Conservation (phyloP, 2,113 vertebrate genomes). For the Zingel zingel region DNA sequence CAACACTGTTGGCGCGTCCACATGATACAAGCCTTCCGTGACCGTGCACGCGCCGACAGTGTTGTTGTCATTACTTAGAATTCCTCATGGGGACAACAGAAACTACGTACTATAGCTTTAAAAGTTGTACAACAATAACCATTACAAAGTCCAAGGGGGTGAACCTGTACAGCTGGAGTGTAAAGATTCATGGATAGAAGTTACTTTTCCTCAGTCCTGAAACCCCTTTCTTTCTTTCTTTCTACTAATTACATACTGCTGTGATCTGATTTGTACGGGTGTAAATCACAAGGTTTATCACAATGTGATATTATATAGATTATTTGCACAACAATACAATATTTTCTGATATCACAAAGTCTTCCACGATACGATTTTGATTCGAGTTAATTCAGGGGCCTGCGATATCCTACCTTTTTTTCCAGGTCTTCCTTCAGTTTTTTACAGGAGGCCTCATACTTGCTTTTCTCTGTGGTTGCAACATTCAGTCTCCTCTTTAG, state of each 20-base stretch:
- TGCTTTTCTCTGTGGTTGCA: constrained; percentile 87
- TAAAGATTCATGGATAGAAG: background rate
- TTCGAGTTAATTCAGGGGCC: too few relatives aligned
- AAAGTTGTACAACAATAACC: background rate
- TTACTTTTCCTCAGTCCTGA: background rate
- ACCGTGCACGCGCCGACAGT: too few relatives aligned
- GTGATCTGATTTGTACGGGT: background rate
- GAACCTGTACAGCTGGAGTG: background rate
- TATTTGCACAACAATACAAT: background rate
- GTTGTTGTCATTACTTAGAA: too few relatives aligned
- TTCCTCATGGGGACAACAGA: too few relatives aligned
- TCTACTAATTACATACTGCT: background rate
- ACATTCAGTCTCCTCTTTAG: constrained; percentile 90
- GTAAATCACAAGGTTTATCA: too few relatives aligned
- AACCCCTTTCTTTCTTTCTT: background rate
- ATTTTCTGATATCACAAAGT: too few relatives aligned
- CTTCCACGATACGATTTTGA: too few relatives aligned
- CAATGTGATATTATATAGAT: too few relatives aligned
- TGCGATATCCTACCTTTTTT: constrained; percentile 86
- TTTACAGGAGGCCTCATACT: constrained; percentile 86
- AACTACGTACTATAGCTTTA: too few relatives aligned
- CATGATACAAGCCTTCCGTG: too few relatives aligned
- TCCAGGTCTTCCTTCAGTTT: constrained; percentile 88
- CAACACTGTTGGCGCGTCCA: too few relatives aligned
- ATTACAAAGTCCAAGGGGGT: background rate